Evolutionary conservation across 2,797 vertebrate species (phyloP), one percentile per base, ranked within the genome.

Genomic region (Enteromius viviparus): DNA sequence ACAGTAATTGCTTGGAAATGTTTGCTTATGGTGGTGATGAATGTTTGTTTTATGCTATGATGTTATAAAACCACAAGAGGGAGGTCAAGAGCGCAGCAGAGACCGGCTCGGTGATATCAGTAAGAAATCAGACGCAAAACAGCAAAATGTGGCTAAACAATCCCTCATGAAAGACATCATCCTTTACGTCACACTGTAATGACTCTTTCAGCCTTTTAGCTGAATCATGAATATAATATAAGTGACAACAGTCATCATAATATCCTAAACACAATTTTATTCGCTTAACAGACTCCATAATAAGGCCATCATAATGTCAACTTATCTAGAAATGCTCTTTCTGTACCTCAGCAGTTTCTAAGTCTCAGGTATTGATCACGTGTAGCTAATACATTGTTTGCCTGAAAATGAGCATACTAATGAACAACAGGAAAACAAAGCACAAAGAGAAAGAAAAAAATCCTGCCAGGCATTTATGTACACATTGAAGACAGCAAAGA

Each of bases 21-120:
- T 79, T 78, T 66, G 12, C 42, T 58, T 51, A 55, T n/a, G 0
- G 26, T 55, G n/a, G 26, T 70, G 74, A 71, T 78, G 8, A 70
- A 78, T 64, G 29, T 70, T 78, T 85, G 40, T 47, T 76, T 81
- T 47, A 68, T 85, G 85, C 76, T 79, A 26, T 87, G 75, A 87
- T 62, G 3, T 0, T 21, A 77, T 81, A 78, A 15, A 5, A 58
- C 93, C 95, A 93, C 94, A 91, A 94, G 94, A 94, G 94, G 34
- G 92, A 90, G 91, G 90, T 84, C 88, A 90, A 91, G 92, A 91
- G 93, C 91, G 90, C 90, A 91, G 86, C 65, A 91, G 83, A 87
- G 10, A 76, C 49, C 70, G 12, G 23, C 10, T 53, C 5, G 29
- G 51, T 42, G 58, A 49, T 49, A 19, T 77, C 74, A 49, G 12